A percentile compares a stretch with the other conserved stretches of the same genome.
Conservation (phyloP, 2,888 invertebrate species). For the Latrodectus elegans region DNA sequence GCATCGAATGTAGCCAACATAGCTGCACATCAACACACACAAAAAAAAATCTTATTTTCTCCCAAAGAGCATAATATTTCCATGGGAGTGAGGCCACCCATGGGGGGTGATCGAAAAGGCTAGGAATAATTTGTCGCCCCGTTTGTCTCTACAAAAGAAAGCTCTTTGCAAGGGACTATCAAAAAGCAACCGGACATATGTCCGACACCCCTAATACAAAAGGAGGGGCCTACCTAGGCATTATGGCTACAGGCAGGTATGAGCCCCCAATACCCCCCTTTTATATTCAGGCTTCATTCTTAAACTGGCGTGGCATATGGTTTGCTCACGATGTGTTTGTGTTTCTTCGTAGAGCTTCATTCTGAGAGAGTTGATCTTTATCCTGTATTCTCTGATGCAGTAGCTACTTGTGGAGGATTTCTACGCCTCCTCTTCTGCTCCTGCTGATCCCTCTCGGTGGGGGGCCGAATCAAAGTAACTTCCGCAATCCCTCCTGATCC, state of each 20-base stretch:
- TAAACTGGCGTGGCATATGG: constrained; percentile 61
- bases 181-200: constrained; percentile 67
- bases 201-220: constrained; percentile 65
- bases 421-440: background rate
- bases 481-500: constrained; percentile 10
- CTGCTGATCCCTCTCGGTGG: constrained; percentile 15
- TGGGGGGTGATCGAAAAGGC: constrained; percentile 44
- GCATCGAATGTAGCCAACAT: constrained; percentile 17
- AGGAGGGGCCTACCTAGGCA: constrained; percentile 30
- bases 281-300: constrained; percentile 13
- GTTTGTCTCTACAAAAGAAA: constrained; percentile 47
- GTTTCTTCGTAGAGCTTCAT: constrained; percentile 48
- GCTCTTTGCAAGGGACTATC: constrained; percentile 28
- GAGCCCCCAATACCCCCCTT: background rate
- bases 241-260: constrained; percentile 26
- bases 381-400: constrained; percentile 34
- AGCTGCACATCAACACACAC: constrained; percentile 22
- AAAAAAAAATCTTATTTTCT: constrained; percentile 2
- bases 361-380: constrained; percentile 53
- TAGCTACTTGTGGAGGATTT: constrained; percentile 36
- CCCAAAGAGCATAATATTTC: constrained; percentile 22
- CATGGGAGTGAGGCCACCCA: constrained; percentile 49
- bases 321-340: constrained; percentile 44
- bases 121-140: constrained; percentile 65
- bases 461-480: constrained; percentile 40